phyloP scores from a whole-genome alignment of 2,888 invertebrate species.

The Oligia strigilis region DNA sequence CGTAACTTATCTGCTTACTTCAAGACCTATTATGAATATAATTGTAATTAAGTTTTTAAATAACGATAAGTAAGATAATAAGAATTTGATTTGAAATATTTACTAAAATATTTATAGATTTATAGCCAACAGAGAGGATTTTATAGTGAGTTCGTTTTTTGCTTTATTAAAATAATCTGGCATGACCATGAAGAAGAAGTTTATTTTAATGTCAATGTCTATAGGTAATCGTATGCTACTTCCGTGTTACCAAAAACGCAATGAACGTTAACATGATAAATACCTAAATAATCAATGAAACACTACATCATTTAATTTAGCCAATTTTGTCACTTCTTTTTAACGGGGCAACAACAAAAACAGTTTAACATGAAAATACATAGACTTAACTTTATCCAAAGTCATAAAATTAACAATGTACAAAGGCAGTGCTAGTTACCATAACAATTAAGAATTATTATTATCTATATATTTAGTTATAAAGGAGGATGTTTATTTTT shows the following conservation, averaged over 20 bases:
- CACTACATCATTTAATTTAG: neutral
- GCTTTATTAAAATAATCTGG: neutral
- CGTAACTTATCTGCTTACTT: neutral
- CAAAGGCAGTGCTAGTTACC: neutral
- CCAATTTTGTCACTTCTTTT: neutral
- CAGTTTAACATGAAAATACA: neutral
- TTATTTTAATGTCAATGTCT: neutral
- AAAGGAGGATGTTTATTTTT: too few relatives aligned
- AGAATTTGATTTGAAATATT: neutral
- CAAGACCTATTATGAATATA: neutral
- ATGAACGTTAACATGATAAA: conserved; percentile 1
- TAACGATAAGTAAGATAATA: too few relatives aligned
- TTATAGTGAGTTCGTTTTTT: too few relatives aligned
- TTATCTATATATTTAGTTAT: neutral
- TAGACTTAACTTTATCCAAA: neutral
- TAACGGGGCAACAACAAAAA: neutral
- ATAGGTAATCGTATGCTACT: too few relatives aligned
- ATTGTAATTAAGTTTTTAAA: neutral
- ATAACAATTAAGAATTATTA: too few relatives aligned
- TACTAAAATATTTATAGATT: neutral
- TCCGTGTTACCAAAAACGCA: neutral
- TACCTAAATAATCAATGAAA: neutral
- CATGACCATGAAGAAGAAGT: neutral
- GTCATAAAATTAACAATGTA: neutral
- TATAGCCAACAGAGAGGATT: neutral